A percentile compares a stretch with the other conserved stretches of the same genome.
phyloP scores from a whole-genome alignment of 2,797 vertebrate genomes.

The Xerus rutilus region DNA sequence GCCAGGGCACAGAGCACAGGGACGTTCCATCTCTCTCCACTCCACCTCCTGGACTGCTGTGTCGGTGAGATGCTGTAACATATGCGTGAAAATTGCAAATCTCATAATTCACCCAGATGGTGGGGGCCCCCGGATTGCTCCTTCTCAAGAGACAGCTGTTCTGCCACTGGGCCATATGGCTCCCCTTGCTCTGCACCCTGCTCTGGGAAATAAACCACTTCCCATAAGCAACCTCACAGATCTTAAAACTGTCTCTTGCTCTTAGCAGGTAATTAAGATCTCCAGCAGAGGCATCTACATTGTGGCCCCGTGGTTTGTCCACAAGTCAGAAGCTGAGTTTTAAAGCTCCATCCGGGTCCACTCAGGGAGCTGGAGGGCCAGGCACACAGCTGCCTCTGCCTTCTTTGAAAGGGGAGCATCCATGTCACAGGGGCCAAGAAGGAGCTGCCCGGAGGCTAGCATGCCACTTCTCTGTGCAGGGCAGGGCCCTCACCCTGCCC shows the following conservation, averaged over 20 bases:
- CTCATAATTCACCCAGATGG: constrained; percentile 87
- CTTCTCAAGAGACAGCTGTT: constrained; percentile 87
- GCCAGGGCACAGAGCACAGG: background rate
- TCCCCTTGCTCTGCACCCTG: constrained; percentile 74
- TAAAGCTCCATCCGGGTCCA: background rate
- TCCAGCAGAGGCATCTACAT: fast-evolving
- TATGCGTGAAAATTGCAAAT: constrained; percentile 68
- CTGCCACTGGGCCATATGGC: constrained; percentile 87
- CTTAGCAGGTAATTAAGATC: constrained; percentile 67
- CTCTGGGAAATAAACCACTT: constrained; percentile 66
- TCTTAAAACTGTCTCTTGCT: background rate
- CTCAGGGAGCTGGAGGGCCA: background rate
- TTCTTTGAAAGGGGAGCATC: background rate
- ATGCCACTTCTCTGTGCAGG: fast-evolving
- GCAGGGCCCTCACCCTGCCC: background rate
- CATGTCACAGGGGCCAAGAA: background rate
- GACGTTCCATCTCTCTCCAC: constrained; percentile 49
- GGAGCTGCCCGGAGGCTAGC: background rate
- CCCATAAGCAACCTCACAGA: background rate
- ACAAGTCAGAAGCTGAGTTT: background rate
- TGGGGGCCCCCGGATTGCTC: constrained; percentile 80
- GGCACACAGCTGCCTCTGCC: background rate
- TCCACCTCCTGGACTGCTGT: background rate
- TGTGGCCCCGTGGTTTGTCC: background rate
- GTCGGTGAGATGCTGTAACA: constrained; percentile 51